Percentiles rank a stretch among this genome's conserved stretches.
phyloP scores from a whole-genome alignment of 2,113 vertebrate genomes.

The Gracilinanus agilis region DNA sequence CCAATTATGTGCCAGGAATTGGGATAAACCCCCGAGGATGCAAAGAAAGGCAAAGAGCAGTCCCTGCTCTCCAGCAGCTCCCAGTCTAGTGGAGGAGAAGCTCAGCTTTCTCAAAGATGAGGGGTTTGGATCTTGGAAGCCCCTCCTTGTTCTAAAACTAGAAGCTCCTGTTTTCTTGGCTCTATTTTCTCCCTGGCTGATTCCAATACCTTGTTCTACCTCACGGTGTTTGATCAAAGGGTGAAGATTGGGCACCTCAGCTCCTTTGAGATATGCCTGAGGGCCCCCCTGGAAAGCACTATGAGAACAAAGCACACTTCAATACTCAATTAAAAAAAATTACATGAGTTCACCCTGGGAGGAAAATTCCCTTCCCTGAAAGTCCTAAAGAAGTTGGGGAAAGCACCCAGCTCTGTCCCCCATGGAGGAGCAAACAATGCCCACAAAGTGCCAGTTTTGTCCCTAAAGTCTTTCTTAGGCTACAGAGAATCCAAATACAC shows the following conservation, averaged over 20 bases:
- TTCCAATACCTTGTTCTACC: not conserved
- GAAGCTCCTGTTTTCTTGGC: not conserved
- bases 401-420: slow-evolving; percentile 5
- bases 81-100: not conserved
- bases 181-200: not conserved
- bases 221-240: not conserved
- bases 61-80: not conserved
- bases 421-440: slow-evolving; percentile 5
- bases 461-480: slow-evolving; percentile 39
- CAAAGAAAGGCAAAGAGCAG: not conserved
- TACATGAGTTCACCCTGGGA: not conserved
- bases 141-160: not conserved
- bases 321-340: not conserved
- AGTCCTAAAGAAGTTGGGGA: slow-evolving; percentile 15
- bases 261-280: slow-evolving; percentile 29
- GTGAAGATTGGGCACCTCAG: not conserved
- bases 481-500: not conserved
- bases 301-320: slow-evolving; percentile 28
- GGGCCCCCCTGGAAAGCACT: slow-evolving; percentile 27
- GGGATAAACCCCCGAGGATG: not conserved
- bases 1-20: not conserved
- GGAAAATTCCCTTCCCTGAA: slow-evolving; percentile 14
- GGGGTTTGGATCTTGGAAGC: not conserved
- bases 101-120: not conserved
- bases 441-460: slow-evolving; percentile 8